Base-by-base conservation (phyloP, 2,888 invertebrate species). In the Gandaritis pyraliata region DNA sequence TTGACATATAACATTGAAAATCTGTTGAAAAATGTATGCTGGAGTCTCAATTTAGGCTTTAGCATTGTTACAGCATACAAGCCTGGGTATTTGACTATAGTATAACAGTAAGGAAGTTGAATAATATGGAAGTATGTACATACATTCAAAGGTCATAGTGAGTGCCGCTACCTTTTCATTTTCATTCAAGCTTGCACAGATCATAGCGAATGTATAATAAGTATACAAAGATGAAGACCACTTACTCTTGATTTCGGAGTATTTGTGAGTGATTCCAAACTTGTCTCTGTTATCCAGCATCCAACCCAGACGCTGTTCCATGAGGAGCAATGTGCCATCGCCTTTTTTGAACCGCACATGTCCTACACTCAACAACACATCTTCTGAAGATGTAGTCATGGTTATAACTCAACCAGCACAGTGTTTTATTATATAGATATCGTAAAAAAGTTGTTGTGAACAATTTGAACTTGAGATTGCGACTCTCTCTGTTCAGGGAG, bases 221-320 rank as follows among this genome's bases (percentile, higher is more conserved):
- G 13, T 18, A 18, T 0, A 38, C 23, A 1, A 45, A 3, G 1
- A 53, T 10, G 5, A 36, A 12, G 18, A 4, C 4, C 23, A 87
- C 94, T 94, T 93, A 97, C 98, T 95, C 94, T 98, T 99, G 70
- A 99, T 98, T 87, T 99, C 98, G 65, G 97, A 96, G 90, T 97
- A 99, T 82, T 96, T 95, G 88, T 98, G 98, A 58, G 98, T 98
- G 62, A 98, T 96, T 12, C 97, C 96, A 50, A 99, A 98, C 1
- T 96, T 97, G 81, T 98, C 97, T 68, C 96, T 94, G 83, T 98
- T 97, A 82, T 98, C 97, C 68, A 97, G 94, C 96, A 98, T 98
- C 98, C 98, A 99, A 39, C 98, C 98, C 72, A 99, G 93, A 74
- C 99, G 94, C 87, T 98, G 97, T 75, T 97, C 97, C 98, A 99